Evolutionary conservation across 1,140 invertebrate species (phyloP).

Genomic region (Saccostrea glomerata): DNA sequence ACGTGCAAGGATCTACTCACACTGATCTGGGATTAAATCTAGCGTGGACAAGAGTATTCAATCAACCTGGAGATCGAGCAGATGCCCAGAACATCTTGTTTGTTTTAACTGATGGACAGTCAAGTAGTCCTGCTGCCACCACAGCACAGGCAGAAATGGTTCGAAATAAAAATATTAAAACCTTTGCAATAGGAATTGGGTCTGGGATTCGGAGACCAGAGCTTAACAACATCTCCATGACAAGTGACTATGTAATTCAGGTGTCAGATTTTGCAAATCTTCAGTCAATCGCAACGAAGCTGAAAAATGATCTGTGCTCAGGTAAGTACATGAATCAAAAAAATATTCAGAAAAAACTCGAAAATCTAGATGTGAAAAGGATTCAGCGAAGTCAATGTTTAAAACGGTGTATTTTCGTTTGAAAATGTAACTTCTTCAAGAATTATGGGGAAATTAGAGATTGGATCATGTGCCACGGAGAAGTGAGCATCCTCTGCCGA

Average conservation of each 20-base stretch:
- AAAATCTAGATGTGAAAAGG: no score
- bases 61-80: slow-evolving; percentile 31
- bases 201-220: not conserved
- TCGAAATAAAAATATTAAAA: slow-evolving; percentile 42
- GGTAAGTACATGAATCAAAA: not conserved
- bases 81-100: slow-evolving; percentile 44
- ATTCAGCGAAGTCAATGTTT: no score
- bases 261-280: slow-evolving; percentile 30
- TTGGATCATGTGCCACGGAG: no score
- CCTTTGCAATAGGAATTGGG: slow-evolving; percentile 36
- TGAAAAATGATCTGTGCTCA: slow-evolving; percentile 5
- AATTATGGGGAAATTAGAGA: no score
- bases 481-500: no score
- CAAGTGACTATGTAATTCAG: slow-evolving; percentile 24
- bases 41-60: not conserved
- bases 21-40: slow-evolving; percentile 15
- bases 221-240: slow-evolving; percentile 7
- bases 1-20: slow-evolving; percentile 47
- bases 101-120: slow-evolving; percentile 40
- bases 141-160: not conserved
- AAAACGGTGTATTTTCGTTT: no score
- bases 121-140: not conserved
- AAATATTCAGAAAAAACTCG: not conserved
- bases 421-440: no score
- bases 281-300: not conserved